phyloP scores from a whole-genome alignment of 2,113 vertebrate species.

The Lampris incognitus region DNA sequence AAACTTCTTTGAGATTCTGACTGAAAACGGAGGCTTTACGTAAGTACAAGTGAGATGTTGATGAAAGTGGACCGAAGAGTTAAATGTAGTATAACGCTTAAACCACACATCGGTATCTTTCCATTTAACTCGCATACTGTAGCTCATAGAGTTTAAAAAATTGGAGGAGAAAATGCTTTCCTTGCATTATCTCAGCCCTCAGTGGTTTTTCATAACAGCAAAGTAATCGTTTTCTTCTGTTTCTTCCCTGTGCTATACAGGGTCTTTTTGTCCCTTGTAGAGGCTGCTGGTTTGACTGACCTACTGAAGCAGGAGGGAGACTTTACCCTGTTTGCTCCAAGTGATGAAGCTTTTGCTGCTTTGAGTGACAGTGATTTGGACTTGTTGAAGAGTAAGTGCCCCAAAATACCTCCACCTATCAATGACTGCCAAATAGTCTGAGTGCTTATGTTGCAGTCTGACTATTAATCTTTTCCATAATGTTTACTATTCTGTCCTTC shows the following conservation, averaged over 20 bases:
- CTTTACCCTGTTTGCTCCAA: slow-evolving; percentile 94
- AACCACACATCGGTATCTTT: slow-evolving; percentile 41
- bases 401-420: neutral
- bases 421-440: too few relatives aligned
- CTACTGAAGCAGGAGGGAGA: slow-evolving; percentile 86
- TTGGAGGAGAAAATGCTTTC: slow-evolving; percentile 31
- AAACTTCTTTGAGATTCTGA: slow-evolving; percentile 86
- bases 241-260: slow-evolving; percentile 70
- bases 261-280: slow-evolving; percentile 91
- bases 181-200: slow-evolving; percentile 23
- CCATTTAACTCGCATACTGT: slow-evolving; percentile 33
- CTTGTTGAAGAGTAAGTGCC: slow-evolving; percentile 85
- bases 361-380: slow-evolving; percentile 85
- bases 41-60: slow-evolving; percentile 66
- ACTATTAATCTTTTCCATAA: too few relatives aligned
- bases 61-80: slow-evolving; percentile 17
- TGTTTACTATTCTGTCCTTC: slow-evolving; percentile 9
- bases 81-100: slow-evolving; percentile 14
- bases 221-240: slow-evolving; percentile 38
- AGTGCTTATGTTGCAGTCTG: neutral
- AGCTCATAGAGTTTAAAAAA: slow-evolving; percentile 9
- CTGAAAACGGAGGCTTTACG: slow-evolving; percentile 89
- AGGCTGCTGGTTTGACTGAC: slow-evolving; percentile 90
- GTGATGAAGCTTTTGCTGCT: slow-evolving; percentile 91
- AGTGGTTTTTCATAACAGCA: slow-evolving; percentile 40